Evolutionary conservation across 2,888 invertebrate genomes (phyloP).

Genomic region (Rugalucina vietnamica): DNA sequence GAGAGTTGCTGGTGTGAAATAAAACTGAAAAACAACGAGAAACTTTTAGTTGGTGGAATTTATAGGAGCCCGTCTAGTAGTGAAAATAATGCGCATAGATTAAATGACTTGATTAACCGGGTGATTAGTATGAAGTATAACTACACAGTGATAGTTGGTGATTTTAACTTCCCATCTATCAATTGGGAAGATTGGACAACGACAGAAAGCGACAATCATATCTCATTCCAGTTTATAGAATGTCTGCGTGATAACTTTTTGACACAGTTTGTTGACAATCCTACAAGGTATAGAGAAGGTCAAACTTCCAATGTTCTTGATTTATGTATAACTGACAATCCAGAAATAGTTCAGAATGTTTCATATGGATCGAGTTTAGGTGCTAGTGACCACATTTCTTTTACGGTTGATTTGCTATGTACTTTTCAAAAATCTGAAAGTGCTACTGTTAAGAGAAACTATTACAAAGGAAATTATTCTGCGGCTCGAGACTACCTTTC

Average conservation of each 20-base stretch:
- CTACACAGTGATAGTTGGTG: neutral
- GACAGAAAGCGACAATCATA: neutral
- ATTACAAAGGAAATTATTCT: neutral
- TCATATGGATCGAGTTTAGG: neutral
- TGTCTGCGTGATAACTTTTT: neutral
- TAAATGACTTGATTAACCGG: neutral
- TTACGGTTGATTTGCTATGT: neutral
- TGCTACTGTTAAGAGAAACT: neutral
- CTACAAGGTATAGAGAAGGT: neutral
- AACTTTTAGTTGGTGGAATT: neutral
- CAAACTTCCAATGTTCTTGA: neutral
- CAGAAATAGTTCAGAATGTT: neutral
- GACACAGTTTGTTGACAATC: neutral
- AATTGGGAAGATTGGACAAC: neutral
- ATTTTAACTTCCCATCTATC: neutral
- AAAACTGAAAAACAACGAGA: neutral
- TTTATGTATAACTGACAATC: neutral
- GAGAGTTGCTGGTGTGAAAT: neutral
- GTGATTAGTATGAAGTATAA: neutral
- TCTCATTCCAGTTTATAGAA: neutral
- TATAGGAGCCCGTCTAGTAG: neutral
- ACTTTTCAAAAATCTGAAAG: neutral
- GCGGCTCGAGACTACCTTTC: neutral
- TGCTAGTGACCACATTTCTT: conserved; percentile 7
- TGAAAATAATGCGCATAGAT: neutral